These are phyloP conservation scores for Gymnarchus niloticus DNA, from an alignment of 2,113 vertebrate genomes.

Conservation along the genomic window DNA sequence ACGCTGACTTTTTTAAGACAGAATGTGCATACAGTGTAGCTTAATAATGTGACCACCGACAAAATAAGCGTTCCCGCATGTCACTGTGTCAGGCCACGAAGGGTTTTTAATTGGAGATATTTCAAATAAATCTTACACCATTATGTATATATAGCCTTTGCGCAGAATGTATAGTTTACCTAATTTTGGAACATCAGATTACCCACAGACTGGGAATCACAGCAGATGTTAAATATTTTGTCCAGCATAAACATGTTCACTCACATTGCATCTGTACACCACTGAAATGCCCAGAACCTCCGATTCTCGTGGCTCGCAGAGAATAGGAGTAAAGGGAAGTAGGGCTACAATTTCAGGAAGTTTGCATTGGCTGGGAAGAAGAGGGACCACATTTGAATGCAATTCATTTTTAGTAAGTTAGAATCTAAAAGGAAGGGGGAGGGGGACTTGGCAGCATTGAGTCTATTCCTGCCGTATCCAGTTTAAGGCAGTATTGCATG, in stretches of 20 bases:
- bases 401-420: slow-evolving; percentile 25
- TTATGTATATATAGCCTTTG: background rate
- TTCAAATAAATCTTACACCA: background rate
- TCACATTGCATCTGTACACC: slow-evolving; percentile 11
- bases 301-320: slow-evolving; percentile 45
- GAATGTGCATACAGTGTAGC: no score
- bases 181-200: background rate
- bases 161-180: background rate
- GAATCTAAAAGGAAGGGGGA: background rate
- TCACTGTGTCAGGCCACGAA: background rate
- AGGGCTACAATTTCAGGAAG: slow-evolving; percentile 68
- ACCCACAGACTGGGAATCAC: background rate
- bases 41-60: background rate
- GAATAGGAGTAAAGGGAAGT: slow-evolving; percentile 47
- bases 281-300: slow-evolving; percentile 23
- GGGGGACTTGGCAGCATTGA: background rate
- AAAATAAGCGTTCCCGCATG: background rate
- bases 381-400: slow-evolving; percentile 22
- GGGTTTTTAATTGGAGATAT: background rate
- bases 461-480: background rate
- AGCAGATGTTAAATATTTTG: slow-evolving; percentile 15
- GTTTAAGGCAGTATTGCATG: background rate
- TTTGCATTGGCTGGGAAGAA: slow-evolving; percentile 57
- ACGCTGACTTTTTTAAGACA: no score
- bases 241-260: background rate